Conservation (phyloP, 2,113 vertebrate species). For the Otocyon megalotis region DNA sequence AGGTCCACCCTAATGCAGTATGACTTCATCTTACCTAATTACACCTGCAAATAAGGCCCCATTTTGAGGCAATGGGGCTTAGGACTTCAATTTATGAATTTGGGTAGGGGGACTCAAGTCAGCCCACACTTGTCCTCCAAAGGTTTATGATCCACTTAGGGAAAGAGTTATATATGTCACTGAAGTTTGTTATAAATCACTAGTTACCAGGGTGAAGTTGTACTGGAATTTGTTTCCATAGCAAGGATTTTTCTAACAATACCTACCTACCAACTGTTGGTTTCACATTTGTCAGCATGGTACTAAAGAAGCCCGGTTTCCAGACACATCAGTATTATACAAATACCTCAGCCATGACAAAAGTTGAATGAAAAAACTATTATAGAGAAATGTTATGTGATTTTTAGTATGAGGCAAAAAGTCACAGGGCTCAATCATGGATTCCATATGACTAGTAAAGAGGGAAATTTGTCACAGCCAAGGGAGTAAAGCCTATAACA, state of each 20-base stretch:
- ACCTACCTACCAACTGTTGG: neutral
- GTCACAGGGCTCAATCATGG: neutral
- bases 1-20: neutral
- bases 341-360: constrained; percentile 42
- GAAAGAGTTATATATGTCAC: neutral
- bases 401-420: constrained; percentile 3
- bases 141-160: neutral
- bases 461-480: constrained; percentile 38
- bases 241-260: constrained; percentile 20
- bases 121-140: neutral
- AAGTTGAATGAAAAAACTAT: neutral
- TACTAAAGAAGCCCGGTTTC: constrained; percentile 42
- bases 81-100: neutral
- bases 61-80: neutral
- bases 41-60: neutral
- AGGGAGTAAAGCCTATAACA: neutral
- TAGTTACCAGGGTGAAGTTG: constrained; percentile 35
- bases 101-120: neutral
- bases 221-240: constrained; percentile 42
- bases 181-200: constrained; percentile 28
- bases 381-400: neutral
- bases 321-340: neutral
- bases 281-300: constrained; percentile 25
- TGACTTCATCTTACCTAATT: neutral
- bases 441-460: constrained; percentile 26